Percentiles rank a stretch among this genome's conserved stretches.
Conservation (phyloP, 2,113 vertebrate species). For the Corythornis madagascariensis region DNA sequence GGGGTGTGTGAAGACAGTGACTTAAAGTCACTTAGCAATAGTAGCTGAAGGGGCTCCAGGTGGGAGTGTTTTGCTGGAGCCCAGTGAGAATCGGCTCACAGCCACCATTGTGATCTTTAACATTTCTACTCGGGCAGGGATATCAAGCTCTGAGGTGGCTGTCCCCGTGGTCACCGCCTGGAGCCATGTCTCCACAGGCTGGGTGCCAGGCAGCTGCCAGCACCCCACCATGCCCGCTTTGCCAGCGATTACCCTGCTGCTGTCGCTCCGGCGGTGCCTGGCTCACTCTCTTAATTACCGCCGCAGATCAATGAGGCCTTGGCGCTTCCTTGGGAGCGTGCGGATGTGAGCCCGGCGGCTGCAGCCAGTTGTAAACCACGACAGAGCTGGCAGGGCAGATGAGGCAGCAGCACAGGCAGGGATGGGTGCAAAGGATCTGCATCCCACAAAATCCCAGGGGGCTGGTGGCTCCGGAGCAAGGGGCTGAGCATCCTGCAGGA, state of each 20-base stretch:
- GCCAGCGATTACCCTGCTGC: background rate
- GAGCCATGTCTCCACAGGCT: background rate
- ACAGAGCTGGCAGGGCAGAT: background rate
- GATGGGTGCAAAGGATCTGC: background rate
- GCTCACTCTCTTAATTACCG: background rate
- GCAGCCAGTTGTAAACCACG: background rate
- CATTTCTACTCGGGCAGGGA: rapidly evolving
- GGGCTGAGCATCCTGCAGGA: background rate
- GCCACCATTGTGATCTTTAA: rapidly evolving
- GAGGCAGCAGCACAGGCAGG: rapidly evolving
- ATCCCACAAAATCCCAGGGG: rapidly evolving
- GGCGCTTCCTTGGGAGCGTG: background rate
- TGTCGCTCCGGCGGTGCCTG: background rate
- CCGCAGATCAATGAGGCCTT: background rate
- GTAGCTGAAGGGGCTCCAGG: rapidly evolving
- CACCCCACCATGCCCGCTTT: background rate
- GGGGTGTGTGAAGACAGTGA: background rate
- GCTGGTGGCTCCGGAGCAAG: background rate
- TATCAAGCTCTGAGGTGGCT: background rate
- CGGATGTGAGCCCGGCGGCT: rapidly evolving
- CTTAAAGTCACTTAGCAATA: background rate
- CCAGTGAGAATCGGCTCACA: rapidly evolving
- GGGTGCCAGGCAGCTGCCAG: conserved; percentile 36
- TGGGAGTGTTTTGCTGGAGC: background rate
- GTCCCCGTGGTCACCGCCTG: background rate